Percentiles rank a stretch among this genome's conserved stretches.
Evolutionary conservation across 2,113 vertebrate species (phyloP).

Genomic region (Pagrus major): DNA sequence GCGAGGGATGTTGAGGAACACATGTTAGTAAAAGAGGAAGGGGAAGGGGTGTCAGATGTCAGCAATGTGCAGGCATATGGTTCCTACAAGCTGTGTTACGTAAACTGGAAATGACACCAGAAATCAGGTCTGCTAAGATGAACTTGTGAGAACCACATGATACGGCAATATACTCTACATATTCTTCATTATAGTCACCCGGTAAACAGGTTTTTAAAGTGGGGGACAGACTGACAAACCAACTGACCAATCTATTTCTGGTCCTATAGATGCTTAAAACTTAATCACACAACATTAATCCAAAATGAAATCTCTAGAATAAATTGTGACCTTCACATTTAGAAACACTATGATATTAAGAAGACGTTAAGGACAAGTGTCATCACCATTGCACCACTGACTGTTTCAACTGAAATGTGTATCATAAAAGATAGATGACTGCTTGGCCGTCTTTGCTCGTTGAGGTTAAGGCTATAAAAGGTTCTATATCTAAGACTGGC

Average conservation of each 20-base stretch:
- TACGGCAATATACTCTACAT: neutral
- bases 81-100: slow-evolving; percentile 60
- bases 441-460: slow-evolving; percentile 15
- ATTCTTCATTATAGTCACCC: neutral
- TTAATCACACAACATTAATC: neutral
- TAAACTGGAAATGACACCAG: slow-evolving; percentile 62
- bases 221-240: neutral
- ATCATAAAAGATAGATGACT: slow-evolving; percentile 21
- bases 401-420: slow-evolving; percentile 6
- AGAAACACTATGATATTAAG: neutral
- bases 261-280: neutral
- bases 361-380: neutral
- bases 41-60: slow-evolving; percentile 69
- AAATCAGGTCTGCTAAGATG: slow-evolving; percentile 30
- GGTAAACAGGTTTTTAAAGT: neutral
- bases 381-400: neutral
- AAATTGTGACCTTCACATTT: neutral
- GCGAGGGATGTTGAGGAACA: slow-evolving; percentile 72
- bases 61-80: slow-evolving; percentile 66
- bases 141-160: neutral
- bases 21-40: slow-evolving; percentile 69
- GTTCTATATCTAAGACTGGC: too few relatives aligned
- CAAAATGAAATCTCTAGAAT: neutral
- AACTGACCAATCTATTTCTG: neutral
- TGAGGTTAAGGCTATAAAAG: neutral